Base-by-base conservation (phyloP, 2,113 vertebrate genomes). In the Sinocyclocheilus maitianheensis region DNA sequence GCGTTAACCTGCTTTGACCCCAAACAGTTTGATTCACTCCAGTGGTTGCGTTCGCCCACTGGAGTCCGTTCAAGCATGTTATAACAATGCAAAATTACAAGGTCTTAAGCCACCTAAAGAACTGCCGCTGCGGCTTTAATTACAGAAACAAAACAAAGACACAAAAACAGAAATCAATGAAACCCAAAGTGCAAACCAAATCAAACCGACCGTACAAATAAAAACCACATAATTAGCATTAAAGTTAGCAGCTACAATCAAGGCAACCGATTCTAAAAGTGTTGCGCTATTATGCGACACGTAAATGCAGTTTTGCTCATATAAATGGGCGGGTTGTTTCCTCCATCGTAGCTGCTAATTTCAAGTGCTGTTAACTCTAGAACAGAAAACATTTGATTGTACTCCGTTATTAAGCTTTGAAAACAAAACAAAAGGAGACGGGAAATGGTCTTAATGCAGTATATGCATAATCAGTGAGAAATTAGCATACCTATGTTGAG, bases 221-320 rank as follows among this genome's bases (percentile, higher is more conserved):
- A 48, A 87, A 84, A 83, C 26, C 65, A 93, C 91, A 94, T 91
- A 92, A 91, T 94, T 93, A 91, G 90, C 90, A 88, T 90, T 26
- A 90, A 94, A 94, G 93, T 95, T 95, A 96, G 94, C 92, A 95
- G 94, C 94, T 95, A 93, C 91, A 91, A 94, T 93, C 85, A 79
- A 34, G 48, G 67, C 62, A n/a, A 60, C 26, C 62, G 40, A 60
- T 51, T 74, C 65, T 74, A 22, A 88, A 88, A 16, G 34, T 16
- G 6, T 13, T 9, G 5, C 8, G 46, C n/a, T 24, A 46, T 24
- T 51, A 69, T 18, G 30, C 16, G 46, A 8, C 18, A 43, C 18
- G 18, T 8, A 2, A 76, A 76, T 7, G 43, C 20, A 7, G 34
- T n/a, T 46, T 75, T 2, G 10, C 5, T 30, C 5, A 2, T n/a